A percentile compares a stretch with the other conserved stretches of the same genome.
phyloP scores from a whole-genome alignment of 2,888 invertebrate species.

The Rhamphomyia laevipes region DNA sequence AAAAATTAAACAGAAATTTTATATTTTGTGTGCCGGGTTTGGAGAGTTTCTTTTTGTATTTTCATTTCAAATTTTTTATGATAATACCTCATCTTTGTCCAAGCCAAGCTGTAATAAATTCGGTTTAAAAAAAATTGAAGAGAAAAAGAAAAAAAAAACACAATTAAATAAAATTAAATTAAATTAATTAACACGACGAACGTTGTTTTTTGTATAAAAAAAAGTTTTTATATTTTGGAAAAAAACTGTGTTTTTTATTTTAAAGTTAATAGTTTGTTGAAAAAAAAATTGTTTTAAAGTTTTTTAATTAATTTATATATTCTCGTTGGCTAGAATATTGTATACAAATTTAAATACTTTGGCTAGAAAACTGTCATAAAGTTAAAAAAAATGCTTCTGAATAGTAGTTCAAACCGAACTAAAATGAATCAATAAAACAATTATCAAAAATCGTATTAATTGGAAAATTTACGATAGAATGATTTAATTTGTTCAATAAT shows the following conservation, averaged over 20 bases:
- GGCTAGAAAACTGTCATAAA: too few relatives aligned
- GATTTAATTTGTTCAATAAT: too few relatives aligned
- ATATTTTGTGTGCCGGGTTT: constrained; percentile 1
- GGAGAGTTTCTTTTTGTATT: constrained; percentile 8
- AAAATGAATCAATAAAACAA: too few relatives aligned
- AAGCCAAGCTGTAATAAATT: constrained; percentile 72
- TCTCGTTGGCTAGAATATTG: too few relatives aligned
- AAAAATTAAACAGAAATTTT: too few relatives aligned
- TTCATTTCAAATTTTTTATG: constrained; percentile 19
- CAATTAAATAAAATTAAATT: constrained; percentile 4
- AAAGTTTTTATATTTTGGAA: not conserved
- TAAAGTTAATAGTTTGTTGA: not conserved
- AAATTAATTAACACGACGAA: constrained; percentile 6
- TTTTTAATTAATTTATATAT: too few relatives aligned
- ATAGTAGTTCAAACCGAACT: too few relatives aligned
- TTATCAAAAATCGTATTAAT: too few relatives aligned
- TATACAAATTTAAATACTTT: too few relatives aligned
- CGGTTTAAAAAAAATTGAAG: not conserved
- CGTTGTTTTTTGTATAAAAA: constrained; percentile 12
- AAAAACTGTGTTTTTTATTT: not conserved
- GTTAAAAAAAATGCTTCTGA: too few relatives aligned
- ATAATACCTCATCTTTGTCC: constrained; percentile 81
- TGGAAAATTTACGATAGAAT: too few relatives aligned
- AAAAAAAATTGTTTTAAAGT: not conserved
- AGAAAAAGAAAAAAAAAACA: constrained; percentile 7